Evolutionary conservation across 2,888 invertebrate species (phyloP).

Genomic region (Gari tellinella): DNA sequence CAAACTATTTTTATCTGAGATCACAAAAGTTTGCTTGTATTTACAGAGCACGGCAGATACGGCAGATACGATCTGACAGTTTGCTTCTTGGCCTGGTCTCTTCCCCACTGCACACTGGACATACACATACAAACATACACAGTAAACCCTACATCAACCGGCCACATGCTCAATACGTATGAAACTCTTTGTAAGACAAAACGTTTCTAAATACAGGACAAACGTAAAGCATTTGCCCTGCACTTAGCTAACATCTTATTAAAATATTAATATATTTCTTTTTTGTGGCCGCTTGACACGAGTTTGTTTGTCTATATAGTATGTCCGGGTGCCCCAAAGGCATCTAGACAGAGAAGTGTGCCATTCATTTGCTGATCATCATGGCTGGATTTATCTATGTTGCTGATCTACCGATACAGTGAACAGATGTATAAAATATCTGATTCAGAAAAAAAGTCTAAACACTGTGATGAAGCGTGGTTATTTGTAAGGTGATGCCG

Average conservation of each 20-base stretch:
- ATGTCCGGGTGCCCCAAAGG: neutral
- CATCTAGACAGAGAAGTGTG: slow-evolving; percentile 15
- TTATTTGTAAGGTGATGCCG: slow-evolving; percentile 32
- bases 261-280: neutral
- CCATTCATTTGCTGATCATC: slow-evolving; percentile 37
- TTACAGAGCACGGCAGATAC: slow-evolving; percentile 19
- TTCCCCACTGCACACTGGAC: slow-evolving; percentile 1
- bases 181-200: no score
- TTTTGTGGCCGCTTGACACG: neutral
- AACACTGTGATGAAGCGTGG: slow-evolving; percentile 28
- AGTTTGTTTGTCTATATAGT: neutral
- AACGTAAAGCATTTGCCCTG: no score
- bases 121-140: neutral
- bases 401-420: slow-evolving; percentile 43
- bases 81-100: neutral
- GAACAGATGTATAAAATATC: slow-evolving; percentile 52
- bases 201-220: no score
- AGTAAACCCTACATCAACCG: no score
- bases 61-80: slow-evolving; percentile 22
- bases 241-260: neutral
- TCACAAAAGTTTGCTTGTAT: slow-evolving; percentile 17
- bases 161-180: no score
- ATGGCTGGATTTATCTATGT: slow-evolving; percentile 29
- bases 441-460: slow-evolving; percentile 46
- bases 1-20: slow-evolving; percentile 12